Evolutionary conservation across 1,140 invertebrate genomes (phyloP).

Genomic region (Acyrthosiphon pisum): DNA sequence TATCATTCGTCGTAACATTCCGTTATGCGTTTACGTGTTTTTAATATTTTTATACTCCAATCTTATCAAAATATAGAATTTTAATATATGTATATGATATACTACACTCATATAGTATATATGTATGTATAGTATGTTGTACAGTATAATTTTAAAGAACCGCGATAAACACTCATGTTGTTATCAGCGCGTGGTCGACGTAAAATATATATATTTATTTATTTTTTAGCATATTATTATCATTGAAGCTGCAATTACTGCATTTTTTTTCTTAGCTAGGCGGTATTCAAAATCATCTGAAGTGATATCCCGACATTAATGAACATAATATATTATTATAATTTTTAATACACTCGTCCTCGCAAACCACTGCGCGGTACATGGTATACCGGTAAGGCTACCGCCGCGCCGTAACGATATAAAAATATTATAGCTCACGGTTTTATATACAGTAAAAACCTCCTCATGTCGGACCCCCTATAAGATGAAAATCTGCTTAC

Average conservation of each 20-base stretch:
- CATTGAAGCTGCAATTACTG: neutral
- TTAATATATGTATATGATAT: neutral
- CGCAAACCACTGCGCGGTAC: no score
- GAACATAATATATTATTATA: neutral
- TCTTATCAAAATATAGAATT: neutral
- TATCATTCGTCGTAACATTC: neutral
- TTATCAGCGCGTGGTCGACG: neutral
- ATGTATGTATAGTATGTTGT: neutral
- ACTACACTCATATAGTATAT: neutral
- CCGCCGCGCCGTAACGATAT: no score
- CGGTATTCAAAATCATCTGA: neutral
- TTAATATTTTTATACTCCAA: neutral
- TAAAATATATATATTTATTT: neutral
- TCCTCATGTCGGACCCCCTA: no score
- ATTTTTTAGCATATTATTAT: neutral
- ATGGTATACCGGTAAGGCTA: no score
- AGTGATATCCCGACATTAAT: neutral
- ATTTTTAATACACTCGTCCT: no score
- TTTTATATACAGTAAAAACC: no score
- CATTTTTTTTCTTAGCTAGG: neutral
- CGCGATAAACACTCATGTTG: neutral
- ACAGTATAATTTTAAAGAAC: neutral
- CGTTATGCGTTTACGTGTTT: neutral
- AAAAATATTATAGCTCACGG: no score
- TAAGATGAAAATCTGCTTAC: no score